Base-by-base conservation (phyloP, 1,140 invertebrate species). In the Radopholus similis region DNA sequence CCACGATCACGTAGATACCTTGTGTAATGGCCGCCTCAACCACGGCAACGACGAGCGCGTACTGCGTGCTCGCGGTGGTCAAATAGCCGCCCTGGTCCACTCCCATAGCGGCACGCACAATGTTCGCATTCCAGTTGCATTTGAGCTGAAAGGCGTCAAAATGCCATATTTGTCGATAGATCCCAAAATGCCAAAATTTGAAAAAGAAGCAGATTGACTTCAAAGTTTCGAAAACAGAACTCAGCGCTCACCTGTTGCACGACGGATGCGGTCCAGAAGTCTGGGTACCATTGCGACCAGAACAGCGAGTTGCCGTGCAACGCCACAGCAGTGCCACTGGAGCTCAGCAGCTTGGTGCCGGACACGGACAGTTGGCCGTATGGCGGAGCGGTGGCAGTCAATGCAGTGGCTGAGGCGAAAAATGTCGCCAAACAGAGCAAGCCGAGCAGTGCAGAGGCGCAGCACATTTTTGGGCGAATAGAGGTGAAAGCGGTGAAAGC, bases 1-100 rank as follows among this genome's bases (percentile, higher is more conserved):
- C 56, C 21, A 63, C 59, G 30, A 64, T 59, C 26, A 67, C 56
- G 42, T 63, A 64, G 11, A 67, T 64, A 23, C 54, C 65, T 21
- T 28, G 28, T 1, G n/a, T 6, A 28, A 68, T 68, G 0, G 67
- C 67, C 11, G 67, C 67, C 9, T 68, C 35, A 9, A 68, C 40
- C 32, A 68, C 67, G 15, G 67, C 40, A 4, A 53, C 32, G 8
- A 68, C 65, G 21, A 54, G 42, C 0, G 51, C 28, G 28, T 30
- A 47, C 6, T 68, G 18, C 21, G 21, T 34, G 13, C 2, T 54
- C 15, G 23, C 30, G 18, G 8, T 21, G 8, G 18, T 47, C 35
- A 68, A 54, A 49, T 69, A 69, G 37, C 68, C 66, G 3, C 68
- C 68, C 23, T 28, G 26, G 21, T 68, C 66, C n/a, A 68, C 66